Percentiles rank a stretch among this genome's conserved stretches.
Evolutionary conservation across 1,140 invertebrate species (phyloP).

Genomic region (Oncopodura yosiiana): DNA sequence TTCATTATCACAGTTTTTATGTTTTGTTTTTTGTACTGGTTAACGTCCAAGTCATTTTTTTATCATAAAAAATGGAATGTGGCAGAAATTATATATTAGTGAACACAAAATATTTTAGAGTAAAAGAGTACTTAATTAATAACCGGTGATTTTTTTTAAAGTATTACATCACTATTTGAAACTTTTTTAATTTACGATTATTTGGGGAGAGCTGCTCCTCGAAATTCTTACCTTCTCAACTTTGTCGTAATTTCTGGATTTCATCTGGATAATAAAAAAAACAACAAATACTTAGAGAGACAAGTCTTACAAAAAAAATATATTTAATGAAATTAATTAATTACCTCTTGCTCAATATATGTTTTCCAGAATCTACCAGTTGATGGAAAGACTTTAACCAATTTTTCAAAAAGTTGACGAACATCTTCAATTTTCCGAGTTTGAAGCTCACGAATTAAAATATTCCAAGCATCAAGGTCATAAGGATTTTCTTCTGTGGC

Average conservation of each 20-base stretch:
- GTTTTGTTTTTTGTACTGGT: no score
- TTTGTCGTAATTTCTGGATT: constrained; percentile 87
- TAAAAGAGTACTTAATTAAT: no score
- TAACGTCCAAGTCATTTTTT: no score
- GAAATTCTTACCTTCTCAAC: constrained; percentile 91
- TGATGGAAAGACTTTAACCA: constrained; percentile 87
- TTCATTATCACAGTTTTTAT: no score
- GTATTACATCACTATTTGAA: no score
- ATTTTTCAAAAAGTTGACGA: constrained; percentile 80
- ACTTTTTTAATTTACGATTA: no score
- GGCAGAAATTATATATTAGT: no score
- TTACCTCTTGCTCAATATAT: constrained; percentile 97
- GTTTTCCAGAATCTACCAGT: constrained; percentile 97
- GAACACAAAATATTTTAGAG: no score
- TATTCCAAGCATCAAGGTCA: constrained; percentile 93
- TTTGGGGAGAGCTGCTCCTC: no score
- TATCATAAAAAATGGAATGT: no score
- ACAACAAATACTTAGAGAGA: not conserved
- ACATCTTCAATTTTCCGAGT: constrained; percentile 83
- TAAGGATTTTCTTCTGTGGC: constrained; percentile 71
- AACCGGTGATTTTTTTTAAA: no score
- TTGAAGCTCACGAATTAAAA: constrained; percentile 84
- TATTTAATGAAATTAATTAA: not conserved
- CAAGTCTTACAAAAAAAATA: not conserved
- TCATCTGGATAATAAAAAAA: constrained; percentile 62